Percentiles rank a stretch among this genome's conserved stretches.
Evolutionary conservation across 2,797 vertebrate genomes (phyloP).

Genomic region (Gymnothorax javanicus): DNA sequence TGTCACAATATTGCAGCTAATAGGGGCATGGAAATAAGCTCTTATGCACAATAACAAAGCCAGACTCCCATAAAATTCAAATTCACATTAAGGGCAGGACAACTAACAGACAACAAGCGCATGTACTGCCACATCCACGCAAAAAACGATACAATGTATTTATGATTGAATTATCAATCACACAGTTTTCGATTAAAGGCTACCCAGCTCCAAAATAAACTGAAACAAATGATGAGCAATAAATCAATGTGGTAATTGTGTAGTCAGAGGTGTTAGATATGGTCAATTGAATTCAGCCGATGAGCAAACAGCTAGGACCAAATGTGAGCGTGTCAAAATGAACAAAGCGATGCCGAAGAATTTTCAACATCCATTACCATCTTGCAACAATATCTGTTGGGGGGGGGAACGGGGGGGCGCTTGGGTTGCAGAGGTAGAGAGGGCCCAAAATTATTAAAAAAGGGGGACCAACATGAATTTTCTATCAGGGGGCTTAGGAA

Average conservation of each 20-base stretch:
- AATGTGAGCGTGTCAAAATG: neutral
- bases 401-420: no score
- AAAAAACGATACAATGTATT: neutral
- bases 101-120: neutral
- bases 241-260: neutral
- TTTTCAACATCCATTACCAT: neutral
- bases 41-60: neutral
- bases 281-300: neutral
- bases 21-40: neutral
- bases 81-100: neutral
- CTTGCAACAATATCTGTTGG: no score
- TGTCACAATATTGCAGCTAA: neutral
- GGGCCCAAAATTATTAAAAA: no score
- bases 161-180: neutral
- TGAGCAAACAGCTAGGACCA: neutral
- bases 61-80: neutral
- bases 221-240: neutral
- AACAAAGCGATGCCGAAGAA: neutral
- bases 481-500: neutral
- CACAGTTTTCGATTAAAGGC: neutral
- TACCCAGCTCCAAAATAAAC: constrained; percentile 1
- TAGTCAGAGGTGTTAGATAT: neutral
- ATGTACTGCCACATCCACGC: neutral
- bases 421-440: no score
- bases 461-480: no score